phyloP scores from a whole-genome alignment of 2,888 invertebrate species.

The Scelioninae gen. 2 region DNA sequence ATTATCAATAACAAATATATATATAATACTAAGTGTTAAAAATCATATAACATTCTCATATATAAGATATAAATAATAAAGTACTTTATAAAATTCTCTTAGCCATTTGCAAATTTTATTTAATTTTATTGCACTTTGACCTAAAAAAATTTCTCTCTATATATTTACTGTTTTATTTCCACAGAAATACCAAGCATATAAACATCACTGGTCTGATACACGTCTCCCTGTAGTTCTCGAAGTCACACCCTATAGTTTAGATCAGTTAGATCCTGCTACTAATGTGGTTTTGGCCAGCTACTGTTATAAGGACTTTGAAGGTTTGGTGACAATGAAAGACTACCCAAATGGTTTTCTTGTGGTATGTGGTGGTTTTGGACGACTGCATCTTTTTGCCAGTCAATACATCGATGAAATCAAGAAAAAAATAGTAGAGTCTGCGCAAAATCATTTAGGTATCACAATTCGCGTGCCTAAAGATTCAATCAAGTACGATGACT shows the following conservation, averaged over 20 bases:
- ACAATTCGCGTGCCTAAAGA: slow-evolving; percentile 89
- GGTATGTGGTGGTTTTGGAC: slow-evolving; percentile 92
- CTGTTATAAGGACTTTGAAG: slow-evolving; percentile 90
- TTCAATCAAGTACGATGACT: slow-evolving; percentile 90
- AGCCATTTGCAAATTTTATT: too few species aligned
- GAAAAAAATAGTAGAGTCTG: slow-evolving; percentile 89
- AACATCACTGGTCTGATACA: slow-evolving; percentile 97
- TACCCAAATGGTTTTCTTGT: slow-evolving; percentile 95
- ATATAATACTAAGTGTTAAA: too few species aligned
- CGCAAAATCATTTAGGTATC: slow-evolving; percentile 87
- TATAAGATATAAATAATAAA: too few species aligned
- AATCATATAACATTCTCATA: too few species aligned
- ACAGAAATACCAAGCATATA: slow-evolving; percentile 91
- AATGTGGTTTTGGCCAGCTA: slow-evolving; percentile 89
- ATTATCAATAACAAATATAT: too few species aligned
- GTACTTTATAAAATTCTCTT: too few species aligned
- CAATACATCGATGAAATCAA: slow-evolving; percentile 91
- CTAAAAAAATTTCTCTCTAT: too few species aligned
- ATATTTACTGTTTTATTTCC: slow-evolving; percentile 61
- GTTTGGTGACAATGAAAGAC: slow-evolving; percentile 88
- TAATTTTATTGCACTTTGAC: too few species aligned
- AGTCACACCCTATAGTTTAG: slow-evolving; percentile 93
- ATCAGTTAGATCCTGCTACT: slow-evolving; percentile 93
- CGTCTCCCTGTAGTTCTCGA: slow-evolving; percentile 91
- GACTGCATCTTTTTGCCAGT: slow-evolving; percentile 93